Evolutionary conservation across 1,140 invertebrate species (phyloP).

Genomic region (Temnothorax nylanderi): DNA sequence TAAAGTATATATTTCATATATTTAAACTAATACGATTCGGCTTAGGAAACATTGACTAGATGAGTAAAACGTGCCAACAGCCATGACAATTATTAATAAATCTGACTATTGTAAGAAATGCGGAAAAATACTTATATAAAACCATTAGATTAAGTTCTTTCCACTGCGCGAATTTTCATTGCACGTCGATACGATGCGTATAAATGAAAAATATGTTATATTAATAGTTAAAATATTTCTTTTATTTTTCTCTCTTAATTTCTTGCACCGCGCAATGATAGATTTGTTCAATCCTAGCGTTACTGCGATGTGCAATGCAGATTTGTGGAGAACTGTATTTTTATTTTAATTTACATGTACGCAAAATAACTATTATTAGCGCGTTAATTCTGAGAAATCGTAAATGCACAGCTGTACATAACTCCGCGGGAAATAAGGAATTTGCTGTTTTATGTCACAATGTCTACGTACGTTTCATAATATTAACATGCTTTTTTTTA

Average conservation of each 20-base stretch:
- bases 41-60: conserved; percentile 48
- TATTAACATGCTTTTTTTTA: conserved; percentile 36
- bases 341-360: conserved; percentile 48
- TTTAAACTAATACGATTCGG: conserved; percentile 30
- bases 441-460: conserved; percentile 51
- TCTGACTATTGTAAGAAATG: conserved; percentile 59
- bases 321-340: conserved; percentile 31
- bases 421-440: conserved; percentile 39
- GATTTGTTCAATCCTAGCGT: background rate
- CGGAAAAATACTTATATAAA: conserved; percentile 19
- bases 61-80: conserved; percentile 40
- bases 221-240: conserved; percentile 20
- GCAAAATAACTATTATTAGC: conserved; percentile 24
- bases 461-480: conserved; percentile 67
- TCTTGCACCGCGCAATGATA: background rate
- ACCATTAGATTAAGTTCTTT: conserved; percentile 23
- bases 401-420: conserved; percentile 45
- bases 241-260: conserved; percentile 11
- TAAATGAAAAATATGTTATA: conserved; percentile 25
- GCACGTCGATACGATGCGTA: conserved; percentile 23
- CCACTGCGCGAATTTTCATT: background rate
- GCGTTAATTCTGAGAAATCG: conserved; percentile 23
- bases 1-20: conserved; percentile 31
- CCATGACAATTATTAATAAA: conserved; percentile 72
- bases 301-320: conserved; percentile 7